Conservation (phyloP, 2,797 vertebrate genomes). For the Tamandua tetradactyla region DNA sequence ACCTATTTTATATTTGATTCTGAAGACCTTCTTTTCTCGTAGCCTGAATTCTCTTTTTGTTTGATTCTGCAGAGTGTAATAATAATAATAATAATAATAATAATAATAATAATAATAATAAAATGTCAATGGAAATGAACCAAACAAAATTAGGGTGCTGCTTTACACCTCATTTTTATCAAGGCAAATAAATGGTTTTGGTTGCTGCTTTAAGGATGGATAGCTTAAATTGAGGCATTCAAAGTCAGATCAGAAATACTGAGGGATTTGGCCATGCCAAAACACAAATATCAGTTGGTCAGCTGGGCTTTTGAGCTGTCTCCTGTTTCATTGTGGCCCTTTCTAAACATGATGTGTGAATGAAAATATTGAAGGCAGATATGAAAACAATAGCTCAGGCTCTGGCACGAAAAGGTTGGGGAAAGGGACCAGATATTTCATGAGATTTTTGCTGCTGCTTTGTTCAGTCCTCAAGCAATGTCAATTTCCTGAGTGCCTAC, state of each 20-base stretch:
- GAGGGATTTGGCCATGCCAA: neutral
- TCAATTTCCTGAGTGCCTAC: neutral
- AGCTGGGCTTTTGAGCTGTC: neutral
- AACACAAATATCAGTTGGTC: neutral
- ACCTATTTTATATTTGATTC: constrained; percentile 41
- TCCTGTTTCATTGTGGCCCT: neutral
- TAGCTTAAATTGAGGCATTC: neutral
- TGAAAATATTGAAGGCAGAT: neutral
- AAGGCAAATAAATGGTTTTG: neutral
- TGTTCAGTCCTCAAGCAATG: neutral
- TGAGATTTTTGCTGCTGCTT: neutral
- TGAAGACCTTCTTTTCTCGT: neutral
- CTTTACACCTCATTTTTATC: constrained; percentile 10
- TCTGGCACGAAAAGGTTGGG: neutral
- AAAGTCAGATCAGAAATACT: neutral
- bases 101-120: too few relatives aligned
- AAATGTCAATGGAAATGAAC: constrained; percentile 11
- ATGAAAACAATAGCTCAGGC: neutral
- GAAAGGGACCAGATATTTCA: neutral
- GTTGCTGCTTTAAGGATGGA: neutral
- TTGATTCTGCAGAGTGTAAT: neutral
- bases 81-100: too few relatives aligned
- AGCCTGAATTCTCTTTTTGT: constrained; percentile 20
- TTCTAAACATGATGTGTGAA: neutral
- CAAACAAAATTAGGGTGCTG: constrained; percentile 27